Base-by-base conservation (phyloP, 2,888 invertebrate genomes). In the Apodemia hepburni region DNA sequence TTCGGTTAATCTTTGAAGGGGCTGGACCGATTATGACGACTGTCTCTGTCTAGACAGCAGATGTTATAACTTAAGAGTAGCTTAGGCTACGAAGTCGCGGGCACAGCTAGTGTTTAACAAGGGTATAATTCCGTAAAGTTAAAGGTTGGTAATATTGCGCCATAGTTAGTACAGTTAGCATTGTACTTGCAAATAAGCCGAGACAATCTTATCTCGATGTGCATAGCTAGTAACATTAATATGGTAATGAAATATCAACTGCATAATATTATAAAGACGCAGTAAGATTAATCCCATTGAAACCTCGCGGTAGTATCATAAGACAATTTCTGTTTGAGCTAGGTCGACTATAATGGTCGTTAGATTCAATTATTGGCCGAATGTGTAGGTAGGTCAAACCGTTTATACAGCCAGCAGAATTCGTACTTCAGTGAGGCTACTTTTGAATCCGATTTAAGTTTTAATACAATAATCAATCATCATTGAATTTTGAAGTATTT, bases 201-300 rank as follows among this genome's bases (percentile, higher is more conserved):
- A 27, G 9, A 54, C 51, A 54, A 54, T 54, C 22, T 27, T 51
- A 51, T 51, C 51, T 27, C 51, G 51, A 22, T 9, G 9, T 5
- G 22, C 18, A 51, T 51, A 51, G 4, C 15, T 42, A 42, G 42
- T 42, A 42, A 51, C 51, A 51, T 51, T 51, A 22, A 51, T 22
- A 51, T 51, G 51, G 51, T 51, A 51, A 51, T 51, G 27, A 51
- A 51, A 51, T 51, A 51, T 22, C 12, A 51, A 15, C 15, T 15
- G 42, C 42, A 42, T 42, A 42, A 42, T 27, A 22, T 7, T n/a
- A n/a, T n/a, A 11, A 17, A 22, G 51, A 7, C 18, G 22, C 27
- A 51, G 22, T 51, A 22, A 51, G 22, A 54, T 54, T 11, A 54
- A 22, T 29, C 27, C 51, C 15, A 54, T 54, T 54, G 54, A 54